Conservation (phyloP, 2,888 invertebrate genomes). For the Parnassius glacialis region DNA sequence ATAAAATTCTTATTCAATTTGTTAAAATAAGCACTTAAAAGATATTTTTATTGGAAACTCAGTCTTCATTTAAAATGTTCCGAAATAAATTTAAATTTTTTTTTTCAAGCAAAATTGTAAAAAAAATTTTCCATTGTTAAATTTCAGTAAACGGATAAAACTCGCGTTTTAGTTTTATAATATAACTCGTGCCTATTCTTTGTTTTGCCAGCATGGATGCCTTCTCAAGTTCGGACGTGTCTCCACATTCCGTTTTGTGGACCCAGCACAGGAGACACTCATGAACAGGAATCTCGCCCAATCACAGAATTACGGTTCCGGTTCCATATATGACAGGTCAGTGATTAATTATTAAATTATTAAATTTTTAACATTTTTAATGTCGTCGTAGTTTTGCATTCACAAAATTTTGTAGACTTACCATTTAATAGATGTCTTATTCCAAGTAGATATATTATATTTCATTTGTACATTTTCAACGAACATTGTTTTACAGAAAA, state of each 20-base stretch:
- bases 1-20: no score
- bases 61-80: no score
- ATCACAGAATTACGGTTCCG: constrained; percentile 86
- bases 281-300: constrained; percentile 88
- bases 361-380: constrained; percentile 13
- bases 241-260: constrained; percentile 92
- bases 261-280: constrained; percentile 90
- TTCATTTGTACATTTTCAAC: constrained; percentile 47
- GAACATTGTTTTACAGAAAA: constrained; percentile 39
- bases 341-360: constrained; percentile 33
- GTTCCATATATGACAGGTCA: constrained; percentile 92
- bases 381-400: constrained; percentile 32
- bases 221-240: constrained; percentile 92
- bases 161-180: no score
- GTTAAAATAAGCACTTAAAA: no score
- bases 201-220: constrained; percentile 85
- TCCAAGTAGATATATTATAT: constrained; percentile 15
- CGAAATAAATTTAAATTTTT: no score
- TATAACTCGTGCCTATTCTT: background rate
- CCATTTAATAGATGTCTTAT: constrained; percentile 7
- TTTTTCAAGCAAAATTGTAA: no score
- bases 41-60: no score
- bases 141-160: no score
- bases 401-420: constrained; percentile 11
- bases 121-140: no score